Base-by-base conservation (phyloP, 2,113 vertebrate species). In the Acanthisitta chloris region DNA sequence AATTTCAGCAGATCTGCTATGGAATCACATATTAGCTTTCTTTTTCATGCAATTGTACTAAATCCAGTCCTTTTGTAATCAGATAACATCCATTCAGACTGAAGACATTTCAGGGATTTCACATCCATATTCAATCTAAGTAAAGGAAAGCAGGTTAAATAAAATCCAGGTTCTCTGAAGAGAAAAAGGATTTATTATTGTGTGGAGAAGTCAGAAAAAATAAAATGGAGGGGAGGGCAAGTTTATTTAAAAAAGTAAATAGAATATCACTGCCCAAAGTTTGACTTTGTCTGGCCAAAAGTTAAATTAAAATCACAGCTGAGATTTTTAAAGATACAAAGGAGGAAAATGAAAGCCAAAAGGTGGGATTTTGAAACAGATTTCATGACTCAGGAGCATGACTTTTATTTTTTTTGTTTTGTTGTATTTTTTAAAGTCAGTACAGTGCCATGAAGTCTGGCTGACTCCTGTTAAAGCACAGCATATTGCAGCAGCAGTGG, bases 1-100 rank as follows among this genome's bases (percentile, higher is more conserved):
- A 93, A 94, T 94, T 93, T 96, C 59, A 67, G 71, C 67, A 72
- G 90, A 86, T 83, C 80, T 92, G 79, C 85, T 88, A 14, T 76
- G 80, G 57, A 96, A 88, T 91, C 72, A 69, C 65, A 49, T 49
- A 71, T 67, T 88, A 94, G 48, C 76, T 90, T 92, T 93, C 71
- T 88, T 96, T 96, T 96, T 92, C 80, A 79, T 81, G 33, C 40
- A 86, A 14, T 86, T 88, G 48, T 88, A 57, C 57, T 67, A 72
- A 92, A 76, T 92, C 77, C 77, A 89, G 57, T 66, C 80, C 64
- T 92, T 88, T 71, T 90, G 71, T 95, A 93, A 91, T 92, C 74
- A 88, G 70, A 29, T 83, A 91, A 90, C 74, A 55, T 74, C 65
- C 62, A 88, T 82, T 90, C 61, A 92, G 87, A 83, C 55, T 59